Base-by-base conservation (phyloP, 2,797 vertebrate genomes). In the Eospalax fontanierii region DNA sequence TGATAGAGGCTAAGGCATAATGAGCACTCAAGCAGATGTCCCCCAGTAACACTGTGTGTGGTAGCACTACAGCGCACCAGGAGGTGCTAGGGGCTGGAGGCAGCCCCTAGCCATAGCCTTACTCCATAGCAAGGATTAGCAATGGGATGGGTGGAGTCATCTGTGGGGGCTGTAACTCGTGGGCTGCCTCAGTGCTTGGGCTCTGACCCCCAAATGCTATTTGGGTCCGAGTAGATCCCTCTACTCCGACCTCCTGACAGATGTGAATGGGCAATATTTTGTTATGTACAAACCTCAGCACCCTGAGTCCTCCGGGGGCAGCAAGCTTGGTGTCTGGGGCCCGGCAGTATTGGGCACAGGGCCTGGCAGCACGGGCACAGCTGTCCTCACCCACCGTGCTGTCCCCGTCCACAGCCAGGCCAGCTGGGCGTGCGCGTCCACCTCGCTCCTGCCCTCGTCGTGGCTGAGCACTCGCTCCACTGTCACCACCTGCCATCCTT, bases 381-480 rank as follows among this genome's bases (percentile, higher is more conserved):
- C 10, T 2, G 2, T 2, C 0, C 59, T 35, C 7, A 3, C 24
- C 3, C 7, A 6, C 38, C n/a, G 5, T 0, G 5, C 35, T 63
- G 79, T 19, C 24, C 79, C 40, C 35, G 28, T 21, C 57, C 35
- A 30, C 18, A 4, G 19, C 9, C 0, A 0, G 15, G 33, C 80
- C 38, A 8, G 70, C 54, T 46, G 0, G 12, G 43, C 6, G 2
- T 18, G 18, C 1, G 28, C 0, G 0, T 21, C 78, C 63, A n/a
- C n/a, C n/a, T 50, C 11, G 0, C 7, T 0, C 35, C 76, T 26
- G 12, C 19, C n/a, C n/a, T 26, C 0, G 30, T 0, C 4, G 6
- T 6, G 12, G 18, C 5, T 2, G 1, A 15, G 28, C n/a, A 10
- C 22, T 6, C 1, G 35, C 50, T 4, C 1, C 2, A 28, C 43